A percentile compares a stretch with the other conserved stretches of the same genome.
phyloP scores from a whole-genome alignment of 2,113 vertebrate genomes.

The Alethe diademata region DNA sequence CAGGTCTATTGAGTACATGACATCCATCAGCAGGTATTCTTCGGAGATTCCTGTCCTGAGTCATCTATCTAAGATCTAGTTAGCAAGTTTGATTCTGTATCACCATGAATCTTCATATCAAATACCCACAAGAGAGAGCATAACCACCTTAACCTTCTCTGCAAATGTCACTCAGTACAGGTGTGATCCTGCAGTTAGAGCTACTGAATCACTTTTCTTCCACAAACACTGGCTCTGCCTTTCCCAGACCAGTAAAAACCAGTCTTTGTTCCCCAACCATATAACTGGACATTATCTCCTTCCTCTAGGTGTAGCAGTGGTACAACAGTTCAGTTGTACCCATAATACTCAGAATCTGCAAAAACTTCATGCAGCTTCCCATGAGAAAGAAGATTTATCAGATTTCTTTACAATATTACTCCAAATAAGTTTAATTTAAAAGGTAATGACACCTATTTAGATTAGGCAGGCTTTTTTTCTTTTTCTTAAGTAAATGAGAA shows the following conservation, averaged over 20 bases:
- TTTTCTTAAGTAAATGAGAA: not conserved
- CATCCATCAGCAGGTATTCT: not conserved
- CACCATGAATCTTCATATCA: not conserved
- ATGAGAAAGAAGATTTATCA: not conserved
- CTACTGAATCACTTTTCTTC: not conserved
- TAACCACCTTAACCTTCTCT: not conserved
- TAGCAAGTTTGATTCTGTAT: not conserved
- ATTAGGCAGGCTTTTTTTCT: not conserved
- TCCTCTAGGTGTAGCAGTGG: not conserved
- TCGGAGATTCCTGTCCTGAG: not conserved
- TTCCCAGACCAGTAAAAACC: not conserved
- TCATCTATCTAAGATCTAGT: not conserved
- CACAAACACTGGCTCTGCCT: not conserved
- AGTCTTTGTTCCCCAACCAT: not conserved
- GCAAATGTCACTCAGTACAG: not conserved
- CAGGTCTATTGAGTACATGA: not conserved
- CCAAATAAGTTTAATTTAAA: not conserved
- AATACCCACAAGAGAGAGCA: rapidly evolving
- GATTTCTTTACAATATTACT: not conserved
- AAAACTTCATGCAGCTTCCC: not conserved
- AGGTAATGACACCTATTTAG: not conserved
- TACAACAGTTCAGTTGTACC: not conserved
- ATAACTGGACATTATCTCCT: not conserved
- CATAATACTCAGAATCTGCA: not conserved
- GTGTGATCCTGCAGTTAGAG: not conserved